Evolutionary conservation across 2,797 vertebrate species (phyloP).

Genomic region (Acestrorhynchus altus): DNA sequence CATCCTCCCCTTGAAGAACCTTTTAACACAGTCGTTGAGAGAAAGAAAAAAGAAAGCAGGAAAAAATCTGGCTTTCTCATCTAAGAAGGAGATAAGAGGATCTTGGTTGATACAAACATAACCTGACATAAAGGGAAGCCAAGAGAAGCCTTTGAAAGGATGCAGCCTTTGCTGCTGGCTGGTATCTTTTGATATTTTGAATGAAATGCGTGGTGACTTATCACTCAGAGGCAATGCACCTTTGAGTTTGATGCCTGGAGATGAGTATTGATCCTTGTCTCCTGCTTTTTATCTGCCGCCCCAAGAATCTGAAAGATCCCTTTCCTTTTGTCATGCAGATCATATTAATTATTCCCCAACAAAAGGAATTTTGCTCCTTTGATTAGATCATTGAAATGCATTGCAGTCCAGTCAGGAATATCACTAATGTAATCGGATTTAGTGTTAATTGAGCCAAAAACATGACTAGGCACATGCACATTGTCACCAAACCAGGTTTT

Average conservation of each 20-base stretch:
- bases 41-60: neutral
- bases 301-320: neutral
- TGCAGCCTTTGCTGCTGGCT: slow-evolving; percentile 22
- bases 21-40: slow-evolving; percentile 7
- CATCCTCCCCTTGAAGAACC: neutral
- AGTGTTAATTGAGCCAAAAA: neutral
- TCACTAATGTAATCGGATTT: neutral
- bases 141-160: slow-evolving; percentile 39
- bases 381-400: slow-evolving; percentile 5
- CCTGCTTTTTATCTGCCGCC: slow-evolving; percentile 19
- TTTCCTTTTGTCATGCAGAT: neutral
- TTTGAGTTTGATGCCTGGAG: slow-evolving; percentile 37
- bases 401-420: neutral
- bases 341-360: neutral
- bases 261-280: slow-evolving; percentile 36
- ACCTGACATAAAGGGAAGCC: slow-evolving; percentile 41
- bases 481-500: neutral
- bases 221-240: slow-evolving; percentile 8
- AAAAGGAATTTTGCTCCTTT: slow-evolving; percentile 11
- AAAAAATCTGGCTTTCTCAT: neutral
- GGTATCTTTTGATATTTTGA: slow-evolving; percentile 50
- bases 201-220: slow-evolving; percentile 35
- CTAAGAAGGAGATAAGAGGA: slow-evolving; percentile 31
- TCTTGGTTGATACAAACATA: slow-evolving; percentile 33
- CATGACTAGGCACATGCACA: neutral